Percentiles rank a stretch among this genome's conserved stretches.
phyloP scores from a whole-genome alignment of 2,113 vertebrate genomes.

The Chascanopsetta lugubris region DNA sequence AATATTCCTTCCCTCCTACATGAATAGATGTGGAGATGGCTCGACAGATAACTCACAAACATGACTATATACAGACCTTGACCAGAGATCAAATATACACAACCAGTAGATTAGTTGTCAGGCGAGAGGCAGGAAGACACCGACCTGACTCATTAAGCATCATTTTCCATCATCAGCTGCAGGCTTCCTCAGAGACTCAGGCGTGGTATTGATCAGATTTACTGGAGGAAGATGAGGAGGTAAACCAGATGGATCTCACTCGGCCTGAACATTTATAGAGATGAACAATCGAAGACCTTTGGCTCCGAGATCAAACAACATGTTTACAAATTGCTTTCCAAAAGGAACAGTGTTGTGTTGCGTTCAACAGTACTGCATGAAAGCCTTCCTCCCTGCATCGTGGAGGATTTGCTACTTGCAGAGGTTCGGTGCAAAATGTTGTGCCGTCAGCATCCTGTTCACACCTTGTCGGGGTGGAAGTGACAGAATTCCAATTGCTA shows the following conservation, averaged over 20 bases:
- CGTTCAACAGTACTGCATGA: neutral
- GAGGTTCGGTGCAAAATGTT: neutral
- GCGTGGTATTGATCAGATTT: slow-evolving; percentile 35
- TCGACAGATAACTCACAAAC: neutral
- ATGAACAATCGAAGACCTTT: slow-evolving; percentile 21
- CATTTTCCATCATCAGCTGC: slow-evolving; percentile 26
- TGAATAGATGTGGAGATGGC: neutral
- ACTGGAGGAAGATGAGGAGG: neutral
- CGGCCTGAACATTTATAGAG: slow-evolving; percentile 31
- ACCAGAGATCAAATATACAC: neutral
- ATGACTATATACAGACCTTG: neutral
- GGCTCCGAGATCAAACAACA: neutral
- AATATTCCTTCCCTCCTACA: neutral
- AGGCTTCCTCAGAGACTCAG: slow-evolving; percentile 18
- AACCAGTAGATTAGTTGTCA: neutral
- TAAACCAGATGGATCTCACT: slow-evolving; percentile 16
- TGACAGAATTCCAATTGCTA: slow-evolving; percentile 12
- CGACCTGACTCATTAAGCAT: slow-evolving; percentile 9
- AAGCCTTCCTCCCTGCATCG: neutral
- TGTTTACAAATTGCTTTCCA: slow-evolving; percentile 7
- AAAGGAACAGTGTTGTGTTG: neutral
- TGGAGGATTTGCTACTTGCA: neutral
- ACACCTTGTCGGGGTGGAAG: slow-evolving; percentile 4
- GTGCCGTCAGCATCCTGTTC: slow-evolving; percentile 27
- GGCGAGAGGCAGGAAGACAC: slow-evolving; percentile 17